phyloP scores from a whole-genome alignment of 1,140 invertebrate species.

The Drosophila virilis region DNA sequence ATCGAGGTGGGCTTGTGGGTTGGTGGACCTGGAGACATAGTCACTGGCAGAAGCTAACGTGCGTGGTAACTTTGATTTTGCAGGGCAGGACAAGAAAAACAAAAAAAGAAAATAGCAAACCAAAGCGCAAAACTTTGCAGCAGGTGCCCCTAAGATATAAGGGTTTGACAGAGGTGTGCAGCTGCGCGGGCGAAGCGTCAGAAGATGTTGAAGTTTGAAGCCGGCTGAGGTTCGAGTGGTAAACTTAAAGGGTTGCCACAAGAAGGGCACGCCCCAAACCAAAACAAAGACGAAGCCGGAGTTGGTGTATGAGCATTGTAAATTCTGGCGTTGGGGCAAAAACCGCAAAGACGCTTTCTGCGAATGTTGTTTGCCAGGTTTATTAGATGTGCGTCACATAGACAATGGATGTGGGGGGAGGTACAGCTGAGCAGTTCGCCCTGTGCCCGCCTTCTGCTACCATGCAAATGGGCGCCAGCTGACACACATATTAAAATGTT shows the following conservation, averaged over 20 bases:
- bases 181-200: neutral
- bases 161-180: slow-evolving; percentile 17
- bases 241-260: slow-evolving; percentile 61
- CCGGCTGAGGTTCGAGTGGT: slow-evolving; percentile 38
- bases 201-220: slow-evolving; percentile 61
- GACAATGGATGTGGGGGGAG: slow-evolving; percentile 34
- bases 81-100: slow-evolving; percentile 43
- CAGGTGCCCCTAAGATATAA: slow-evolving; percentile 71
- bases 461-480: slow-evolving; percentile 46
- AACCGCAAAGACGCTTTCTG: slow-evolving; percentile 63
- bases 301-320: slow-evolving; percentile 30
- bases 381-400: slow-evolving; percentile 57
- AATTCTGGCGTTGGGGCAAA: slow-evolving; percentile 53
- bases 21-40: slow-evolving; percentile 4
- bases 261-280: neutral
- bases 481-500: slow-evolving; percentile 80
- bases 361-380: slow-evolving; percentile 55
- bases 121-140: slow-evolving; percentile 64
- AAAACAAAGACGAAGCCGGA: neutral
- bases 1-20: neutral
- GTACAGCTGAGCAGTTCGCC: too few relatives aligned
- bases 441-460: neutral
- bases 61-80: slow-evolving; percentile 74
- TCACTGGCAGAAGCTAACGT: slow-evolving; percentile 46
- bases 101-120: slow-evolving; percentile 37